phyloP scores from a whole-genome alignment of 2,113 vertebrate genomes.

The Gracilinanus agilis region DNA sequence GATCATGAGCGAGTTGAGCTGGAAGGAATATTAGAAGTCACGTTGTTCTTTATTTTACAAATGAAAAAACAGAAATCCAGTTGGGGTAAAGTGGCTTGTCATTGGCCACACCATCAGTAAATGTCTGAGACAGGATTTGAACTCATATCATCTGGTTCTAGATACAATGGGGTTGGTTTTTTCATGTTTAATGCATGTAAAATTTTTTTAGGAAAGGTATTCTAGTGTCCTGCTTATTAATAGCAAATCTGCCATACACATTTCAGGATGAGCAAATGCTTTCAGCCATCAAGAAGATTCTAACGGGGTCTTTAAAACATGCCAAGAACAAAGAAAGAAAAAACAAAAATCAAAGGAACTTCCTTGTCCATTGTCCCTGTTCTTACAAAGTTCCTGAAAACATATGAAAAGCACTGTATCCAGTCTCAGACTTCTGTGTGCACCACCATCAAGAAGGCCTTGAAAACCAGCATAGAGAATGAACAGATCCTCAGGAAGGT shows the following conservation, averaged over 20 bases:
- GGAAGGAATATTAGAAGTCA: background rate
- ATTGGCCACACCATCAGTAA: background rate
- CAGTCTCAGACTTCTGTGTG: constrained; percentile 34
- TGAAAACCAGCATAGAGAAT: constrained; percentile 46
- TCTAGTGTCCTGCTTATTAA: constrained; percentile 13
- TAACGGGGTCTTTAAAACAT: constrained; percentile 14
- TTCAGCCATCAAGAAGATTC: constrained; percentile 32
- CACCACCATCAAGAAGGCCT: constrained; percentile 53
- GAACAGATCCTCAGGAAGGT: constrained; percentile 62
- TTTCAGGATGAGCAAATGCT: constrained; percentile 44
- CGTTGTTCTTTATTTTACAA: background rate
- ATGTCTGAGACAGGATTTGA: background rate
- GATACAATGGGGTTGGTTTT: background rate
- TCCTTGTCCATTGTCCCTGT: background rate
- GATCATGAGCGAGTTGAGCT: background rate
- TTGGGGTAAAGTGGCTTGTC: background rate
- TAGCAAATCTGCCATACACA: background rate
- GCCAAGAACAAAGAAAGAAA: constrained; percentile 54
- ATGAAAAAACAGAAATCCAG: background rate
- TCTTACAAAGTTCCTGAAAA: constrained; percentile 64
- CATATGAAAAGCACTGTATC: constrained; percentile 23
- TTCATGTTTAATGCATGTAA: background rate
- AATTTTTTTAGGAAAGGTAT: background rate
- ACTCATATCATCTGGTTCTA: background rate
- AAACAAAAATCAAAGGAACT: constrained; percentile 16